Conservation (phyloP, 2,888 invertebrate species). For the Imbricaverruca yamaguchii region DNA sequence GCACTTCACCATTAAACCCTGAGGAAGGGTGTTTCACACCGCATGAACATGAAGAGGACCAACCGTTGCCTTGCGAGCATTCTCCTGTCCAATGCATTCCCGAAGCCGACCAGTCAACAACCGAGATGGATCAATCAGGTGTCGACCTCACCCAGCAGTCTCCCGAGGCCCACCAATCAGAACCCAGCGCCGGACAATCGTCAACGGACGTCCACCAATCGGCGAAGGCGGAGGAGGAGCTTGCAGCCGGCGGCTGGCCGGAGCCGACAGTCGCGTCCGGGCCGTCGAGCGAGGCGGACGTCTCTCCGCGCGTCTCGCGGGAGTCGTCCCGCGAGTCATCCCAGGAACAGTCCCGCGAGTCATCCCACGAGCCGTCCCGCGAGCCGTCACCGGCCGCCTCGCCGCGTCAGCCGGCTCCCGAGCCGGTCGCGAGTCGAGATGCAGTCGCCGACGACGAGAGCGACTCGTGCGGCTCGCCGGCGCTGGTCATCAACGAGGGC, state of each 20-base stretch:
- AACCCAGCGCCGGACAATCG: neutral
- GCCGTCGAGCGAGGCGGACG: too few relatives aligned
- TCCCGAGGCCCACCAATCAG: neutral
- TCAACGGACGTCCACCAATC: neutral
- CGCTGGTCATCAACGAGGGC: neutral
- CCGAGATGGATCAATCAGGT: neutral
- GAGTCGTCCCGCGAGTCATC: too few relatives aligned
- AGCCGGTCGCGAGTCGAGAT: neutral
- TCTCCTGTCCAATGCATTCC: neutral
- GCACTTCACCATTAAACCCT: neutral
- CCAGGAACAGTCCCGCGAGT: neutral
- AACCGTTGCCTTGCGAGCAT: neutral
- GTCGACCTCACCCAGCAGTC: neutral
- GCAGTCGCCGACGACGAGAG: neutral
- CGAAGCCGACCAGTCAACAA: neutral
- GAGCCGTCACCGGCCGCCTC: neutral
- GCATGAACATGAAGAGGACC: neutral
- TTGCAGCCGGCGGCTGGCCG: too few relatives aligned
- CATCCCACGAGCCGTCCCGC: neutral
- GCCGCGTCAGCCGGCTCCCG: neutral
- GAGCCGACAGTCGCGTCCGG: too few relatives aligned
- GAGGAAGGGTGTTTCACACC: neutral
- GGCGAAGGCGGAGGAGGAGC: neutral
- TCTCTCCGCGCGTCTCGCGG: too few relatives aligned
- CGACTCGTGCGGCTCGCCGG: constrained; percentile 1